A percentile compares a stretch with the other conserved stretches of the same genome.
These are phyloP conservation scores for Myodes glareolus DNA, from an alignment of 2,113 vertebrate species.

Conservation along the genomic window DNA sequence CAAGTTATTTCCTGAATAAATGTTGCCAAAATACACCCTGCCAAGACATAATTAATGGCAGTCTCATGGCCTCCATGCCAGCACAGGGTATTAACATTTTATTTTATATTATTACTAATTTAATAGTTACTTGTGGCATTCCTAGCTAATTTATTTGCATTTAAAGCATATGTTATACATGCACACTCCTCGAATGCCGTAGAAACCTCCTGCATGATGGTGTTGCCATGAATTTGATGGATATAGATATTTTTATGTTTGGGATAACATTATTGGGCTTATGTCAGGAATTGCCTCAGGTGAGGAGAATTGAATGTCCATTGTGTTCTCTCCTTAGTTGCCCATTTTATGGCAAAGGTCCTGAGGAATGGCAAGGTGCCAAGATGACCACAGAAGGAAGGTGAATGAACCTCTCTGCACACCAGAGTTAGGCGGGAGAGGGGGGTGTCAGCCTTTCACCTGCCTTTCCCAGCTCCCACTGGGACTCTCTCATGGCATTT, in stretches of 20 bases:
- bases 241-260: neutral
- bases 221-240: neutral
- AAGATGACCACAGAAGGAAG: neutral
- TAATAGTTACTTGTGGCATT: conserved; percentile 54
- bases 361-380: neutral
- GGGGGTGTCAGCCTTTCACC: rapidly evolving
- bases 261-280: neutral
- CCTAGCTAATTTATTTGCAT: conserved; percentile 57
- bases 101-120: conserved; percentile 74
- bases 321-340: neutral
- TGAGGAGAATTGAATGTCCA: neutral
- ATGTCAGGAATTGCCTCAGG: neutral
- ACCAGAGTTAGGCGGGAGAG: neutral
- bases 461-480: neutral
- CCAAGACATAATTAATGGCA: conserved; percentile 63
- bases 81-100: conserved; percentile 68
- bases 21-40: conserved; percentile 42
- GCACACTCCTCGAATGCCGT: neutral
- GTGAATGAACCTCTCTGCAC: neutral
- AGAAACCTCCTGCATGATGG: neutral
- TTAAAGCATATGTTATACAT: conserved; percentile 13
- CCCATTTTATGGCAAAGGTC: neutral
- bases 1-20: conserved; percentile 67
- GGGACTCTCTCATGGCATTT: neutral
- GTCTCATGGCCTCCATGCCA: conserved; percentile 62